Evolutionary conservation across 2,797 vertebrate species (phyloP).

Genomic region (Pseudochirops corinnae): DNA sequence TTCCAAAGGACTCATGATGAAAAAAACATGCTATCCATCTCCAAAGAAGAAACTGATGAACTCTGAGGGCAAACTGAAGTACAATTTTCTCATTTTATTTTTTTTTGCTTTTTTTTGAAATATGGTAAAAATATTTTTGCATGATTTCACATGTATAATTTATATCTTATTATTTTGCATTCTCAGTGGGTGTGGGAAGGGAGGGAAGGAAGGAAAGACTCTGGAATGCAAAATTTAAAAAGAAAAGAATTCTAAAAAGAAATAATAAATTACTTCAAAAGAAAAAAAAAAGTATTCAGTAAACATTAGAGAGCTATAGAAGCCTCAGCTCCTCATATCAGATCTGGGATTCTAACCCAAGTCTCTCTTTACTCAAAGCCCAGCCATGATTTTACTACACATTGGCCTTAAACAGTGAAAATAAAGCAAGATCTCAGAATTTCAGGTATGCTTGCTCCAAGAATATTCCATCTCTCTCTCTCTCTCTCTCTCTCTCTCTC

Average conservation of each 20-base stretch:
- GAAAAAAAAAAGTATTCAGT: background rate
- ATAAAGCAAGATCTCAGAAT: background rate
- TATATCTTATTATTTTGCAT: background rate
- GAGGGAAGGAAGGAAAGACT: background rate
- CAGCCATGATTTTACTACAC: background rate
- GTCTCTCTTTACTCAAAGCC: background rate
- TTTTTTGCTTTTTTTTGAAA: background rate
- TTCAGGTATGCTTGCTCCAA: background rate
- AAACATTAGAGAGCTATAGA: background rate
- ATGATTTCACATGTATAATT: background rate
- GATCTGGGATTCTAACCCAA: background rate
- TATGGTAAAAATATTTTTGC: background rate
- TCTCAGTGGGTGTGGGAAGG: background rate
- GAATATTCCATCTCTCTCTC: background rate
- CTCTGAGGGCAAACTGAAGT: background rate
- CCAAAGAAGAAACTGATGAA: background rate
- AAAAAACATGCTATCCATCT: background rate
- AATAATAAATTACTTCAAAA: slow-evolving; percentile 27
- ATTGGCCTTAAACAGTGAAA: background rate
- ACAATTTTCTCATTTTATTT: background rate
- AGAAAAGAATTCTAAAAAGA: slow-evolving; percentile 5
- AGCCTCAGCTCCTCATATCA: background rate
- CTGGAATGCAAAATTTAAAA: background rate
- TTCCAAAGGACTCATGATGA: background rate
- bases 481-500: no score